Evolutionary conservation across 1,140 invertebrate genomes (phyloP).

Genomic region (Propsilocerus akamusi): DNA sequence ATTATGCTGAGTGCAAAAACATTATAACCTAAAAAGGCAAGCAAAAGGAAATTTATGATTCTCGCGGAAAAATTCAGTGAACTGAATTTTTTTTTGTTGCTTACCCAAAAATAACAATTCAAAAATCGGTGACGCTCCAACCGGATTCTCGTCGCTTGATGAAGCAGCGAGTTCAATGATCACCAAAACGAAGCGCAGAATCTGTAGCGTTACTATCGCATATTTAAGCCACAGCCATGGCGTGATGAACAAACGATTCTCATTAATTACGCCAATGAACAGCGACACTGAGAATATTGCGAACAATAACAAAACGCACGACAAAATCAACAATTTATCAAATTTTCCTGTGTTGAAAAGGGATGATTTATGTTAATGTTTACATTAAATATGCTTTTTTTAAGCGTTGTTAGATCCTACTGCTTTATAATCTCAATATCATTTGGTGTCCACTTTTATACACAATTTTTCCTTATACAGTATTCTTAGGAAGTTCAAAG

Average conservation of each 20-base stretch:
- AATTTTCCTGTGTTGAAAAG: too few species aligned
- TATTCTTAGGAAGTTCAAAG: too few species aligned
- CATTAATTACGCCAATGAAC: background rate
- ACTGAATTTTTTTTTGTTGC: background rate
- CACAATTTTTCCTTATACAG: too few species aligned
- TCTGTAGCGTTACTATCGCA: background rate
- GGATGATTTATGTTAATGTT: too few species aligned
- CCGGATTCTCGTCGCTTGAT: background rate
- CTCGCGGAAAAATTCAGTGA: background rate
- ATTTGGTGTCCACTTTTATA: too few species aligned
- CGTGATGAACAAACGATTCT: background rate
- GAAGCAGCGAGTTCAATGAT: background rate
- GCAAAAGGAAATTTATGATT: background rate
- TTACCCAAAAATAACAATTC: background rate
- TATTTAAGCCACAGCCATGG: background rate
- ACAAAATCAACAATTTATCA: too few species aligned
- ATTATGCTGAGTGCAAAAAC: conserved; percentile 1
- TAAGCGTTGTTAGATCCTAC: too few species aligned
- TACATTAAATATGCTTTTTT: too few species aligned
- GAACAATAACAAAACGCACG: too few species aligned
- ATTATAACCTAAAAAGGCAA: background rate
- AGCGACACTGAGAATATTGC: background rate
- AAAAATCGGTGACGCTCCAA: background rate
- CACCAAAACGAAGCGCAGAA: background rate
- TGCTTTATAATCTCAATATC: too few species aligned